A percentile compares a stretch with the other conserved stretches of the same genome.
These are phyloP conservation scores for Psilanteris sp. DNA, from an alignment of 1,140 invertebrate species.

Conservation along the genomic window DNA sequence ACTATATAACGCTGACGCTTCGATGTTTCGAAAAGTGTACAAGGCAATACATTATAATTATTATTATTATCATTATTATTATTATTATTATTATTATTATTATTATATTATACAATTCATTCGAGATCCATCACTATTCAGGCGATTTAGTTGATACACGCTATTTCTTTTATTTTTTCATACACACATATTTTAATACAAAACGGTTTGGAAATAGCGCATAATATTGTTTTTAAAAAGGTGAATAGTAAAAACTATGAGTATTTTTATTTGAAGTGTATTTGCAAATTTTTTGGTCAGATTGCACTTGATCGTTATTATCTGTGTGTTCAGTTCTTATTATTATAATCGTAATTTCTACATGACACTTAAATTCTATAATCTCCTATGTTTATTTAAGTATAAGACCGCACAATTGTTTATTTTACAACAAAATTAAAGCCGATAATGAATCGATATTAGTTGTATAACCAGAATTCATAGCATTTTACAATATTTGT, in stretches of 20 bases:
- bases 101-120: too few species aligned
- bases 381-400: constrained; percentile 29
- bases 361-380: constrained; percentile 25
- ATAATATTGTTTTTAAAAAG: constrained; percentile 3
- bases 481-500: too few species aligned
- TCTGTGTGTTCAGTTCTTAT: too few species aligned
- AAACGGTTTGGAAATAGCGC: constrained; percentile 15
- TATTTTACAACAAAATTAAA: background rate
- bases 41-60: constrained; percentile 11
- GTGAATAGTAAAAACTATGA: constrained; percentile 21
- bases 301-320: constrained; percentile 37
- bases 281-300: constrained; percentile 14
- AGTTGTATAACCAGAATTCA: too few species aligned
- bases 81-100: too few species aligned
- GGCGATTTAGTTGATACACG: background rate
- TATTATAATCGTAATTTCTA: constrained; percentile 24
- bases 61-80: too few species aligned
- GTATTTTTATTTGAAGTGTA: constrained; percentile 25
- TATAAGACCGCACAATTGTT: constrained; percentile 16
- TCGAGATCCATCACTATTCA: constrained; percentile 8
- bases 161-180: background rate
- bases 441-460: too few species aligned
- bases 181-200: background rate
- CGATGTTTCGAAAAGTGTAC: constrained; percentile 24
- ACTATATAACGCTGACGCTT: constrained; percentile 1